Base-by-base conservation (phyloP, 2,113 vertebrate species). In the Rattus rattus region DNA sequence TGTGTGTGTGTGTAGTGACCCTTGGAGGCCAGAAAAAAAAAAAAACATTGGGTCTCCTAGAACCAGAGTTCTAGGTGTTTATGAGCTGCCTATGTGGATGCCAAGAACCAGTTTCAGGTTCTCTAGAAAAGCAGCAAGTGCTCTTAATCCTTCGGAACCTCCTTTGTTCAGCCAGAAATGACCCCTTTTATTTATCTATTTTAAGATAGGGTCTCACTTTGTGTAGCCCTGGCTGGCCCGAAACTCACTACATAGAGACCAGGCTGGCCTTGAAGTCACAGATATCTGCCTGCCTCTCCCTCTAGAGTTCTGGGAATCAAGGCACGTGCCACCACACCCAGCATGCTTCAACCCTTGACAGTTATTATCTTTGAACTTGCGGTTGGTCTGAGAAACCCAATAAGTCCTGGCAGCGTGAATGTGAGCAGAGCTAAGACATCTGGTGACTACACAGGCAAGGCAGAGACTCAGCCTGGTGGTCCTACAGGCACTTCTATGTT, bases 401-500 rank as follows among this genome's bases (percentile, higher is more conserved):
- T 85, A 56, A 54, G 10, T 76, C 39, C 30, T n/a, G 12, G 61
- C 77, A 65, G 63, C 3, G 5, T 17, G 33, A 72, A 30, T 24
- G 24, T 70, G 33, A 49, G 61, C 59, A 13, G 69, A 69, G n/a
- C 52, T 63, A 52, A 85, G 88, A 69, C 33, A 33, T 26, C 33
- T 22, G 75, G 56, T 0, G 30, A 67, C 39, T 63, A 33, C 14
- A 36, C 39, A 54, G 52, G 52, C 52, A 14, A n/a, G 13, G 17
- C 69, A 22, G 70, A 61, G 88, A 43, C 13, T 5, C 17, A 24
- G 26, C 59, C n/a, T 59, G 4, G 19, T 39, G 69, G 69, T 63
- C 33, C 26, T 22, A 1, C 11, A 17, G 1, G 2, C 3, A 16
- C 19, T 19, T 1, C 1, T 26, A 2, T 20, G 16, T n/a, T 63